Evolutionary conservation across 2,113 vertebrate genomes (phyloP), one percentile per base, ranked within the genome.

Genomic region (Mirza zaza): DNA sequence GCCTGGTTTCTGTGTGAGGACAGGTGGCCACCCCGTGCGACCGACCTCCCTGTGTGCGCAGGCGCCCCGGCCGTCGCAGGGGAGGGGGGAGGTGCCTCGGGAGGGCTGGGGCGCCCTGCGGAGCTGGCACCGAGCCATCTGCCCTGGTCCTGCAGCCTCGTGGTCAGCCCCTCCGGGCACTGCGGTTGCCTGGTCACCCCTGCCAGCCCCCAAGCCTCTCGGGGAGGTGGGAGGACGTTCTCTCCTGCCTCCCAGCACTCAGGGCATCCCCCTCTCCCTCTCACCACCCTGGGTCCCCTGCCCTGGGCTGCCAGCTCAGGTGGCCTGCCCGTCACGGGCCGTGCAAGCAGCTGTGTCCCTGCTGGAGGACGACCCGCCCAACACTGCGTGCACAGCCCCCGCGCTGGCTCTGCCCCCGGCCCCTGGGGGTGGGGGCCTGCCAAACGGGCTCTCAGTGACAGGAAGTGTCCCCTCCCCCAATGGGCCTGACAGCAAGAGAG

Each of bases 131-230:
- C 3, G 42, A n/a, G n/a, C n/a, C 45, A 32, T 7, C 27, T 36
- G 12, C 6, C 3, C 29, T 21, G 0, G 45, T 34, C 55, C 57
- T n/a, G 10, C 15, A 9, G n/a, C 6, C 34, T 4, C 20, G 23
- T 45, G 45, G 45, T 45, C 15, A 0, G 29, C 6, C 18, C 50
- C 45, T 52, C 25, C 50, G 2, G 36, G 34, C 55, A 25, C 68
- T 23, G 0, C 1, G 15, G 29, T 29, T 65, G 1, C n/a, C 10
- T 18, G 11, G 23, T 42, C 6, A 6, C 9, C 1, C 34, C 42
- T 6, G 0, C 25, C 20, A 67, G 14, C 59, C 29, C 59, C 67
- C 20, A 42, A n/a, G 17, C 25, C 36, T 50, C 84, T 3, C 14
- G 18, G 48, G 48, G 48, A 50, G 48, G 48, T 50, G 48, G 48